Base-by-base conservation (phyloP, 2,113 vertebrate genomes). In the Perca schrenkii region DNA sequence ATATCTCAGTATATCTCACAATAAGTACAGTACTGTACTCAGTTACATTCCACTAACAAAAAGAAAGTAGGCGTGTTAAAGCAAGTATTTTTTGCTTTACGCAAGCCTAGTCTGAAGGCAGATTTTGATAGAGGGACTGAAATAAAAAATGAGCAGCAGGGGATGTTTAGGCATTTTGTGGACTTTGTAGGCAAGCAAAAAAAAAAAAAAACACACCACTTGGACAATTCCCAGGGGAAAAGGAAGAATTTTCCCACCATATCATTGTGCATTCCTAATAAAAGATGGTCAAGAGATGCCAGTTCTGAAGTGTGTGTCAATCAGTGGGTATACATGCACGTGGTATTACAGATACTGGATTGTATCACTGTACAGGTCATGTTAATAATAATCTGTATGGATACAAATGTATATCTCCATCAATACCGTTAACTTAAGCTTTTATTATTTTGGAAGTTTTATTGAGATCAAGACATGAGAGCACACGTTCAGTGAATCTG, bases 181-280 rank as follows among this genome's bases (percentile, higher is more conserved):
- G 74, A 86, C 36, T 82, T 80, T 72, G 75, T 74, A 84, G 47
- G 2, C 49, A 77, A 70, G 62, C 14, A 47, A 83, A n/a, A 77
- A 79, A 19, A 36, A 64, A 76, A 82, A 77, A 50, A 64, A 76
- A 82, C 75, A 50, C 72, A 69, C 49, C 50, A 21, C 63, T 47
- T 16, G 34, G 53, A 69, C 56, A 81, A 70, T 47, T 60, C 88
- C 71, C 84, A 63, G n/a, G 88, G 89, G 86, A 64, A 76, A 64
- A 49, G 25, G 53, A 62, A 74, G 80, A 82, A 87, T 89, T 85
- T 94, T 94, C 93, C 91, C 93, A 95, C 61, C 82, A 56, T 88
- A 84, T 85, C 71, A 60, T 63, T 50, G 67, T 3, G 22, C 67
- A 72, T 87, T 88, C 77, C 65, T 72, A n/a, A 78, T 70, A 43